Conservation (phyloP, 1,140 invertebrate genomes). For the Calosoma granatense region DNA sequence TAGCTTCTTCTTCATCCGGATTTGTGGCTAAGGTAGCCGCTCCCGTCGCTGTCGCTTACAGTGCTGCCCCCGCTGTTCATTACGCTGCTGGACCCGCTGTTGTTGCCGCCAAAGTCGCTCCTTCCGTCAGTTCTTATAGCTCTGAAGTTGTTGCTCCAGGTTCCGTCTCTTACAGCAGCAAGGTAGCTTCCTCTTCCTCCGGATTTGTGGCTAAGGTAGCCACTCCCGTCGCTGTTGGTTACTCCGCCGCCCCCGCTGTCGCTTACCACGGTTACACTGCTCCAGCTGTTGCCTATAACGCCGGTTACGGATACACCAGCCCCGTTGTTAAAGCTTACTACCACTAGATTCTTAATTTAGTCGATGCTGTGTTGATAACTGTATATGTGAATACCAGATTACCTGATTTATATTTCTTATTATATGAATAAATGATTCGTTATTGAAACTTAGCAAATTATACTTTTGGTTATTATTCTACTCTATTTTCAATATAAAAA, state of each 20-base stretch:
- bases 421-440: neutral
- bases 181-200: no score
- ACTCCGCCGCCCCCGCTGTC: neutral
- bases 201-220: conserved; percentile 15
- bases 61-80: conserved; percentile 17
- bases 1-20: no score
- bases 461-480: neutral
- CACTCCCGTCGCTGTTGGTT: neutral
- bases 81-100: conserved; percentile 19
- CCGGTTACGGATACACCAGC: neutral
- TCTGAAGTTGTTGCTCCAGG: neutral
- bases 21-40: neutral
- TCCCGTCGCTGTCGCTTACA: neutral
- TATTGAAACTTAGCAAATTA: neutral
- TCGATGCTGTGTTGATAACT: no score
- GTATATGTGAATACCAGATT: conserved; percentile 2
- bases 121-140: neutral
- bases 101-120: conserved; percentile 19
- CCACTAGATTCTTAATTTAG: conserved; percentile 9
- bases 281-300: conserved; percentile 17
- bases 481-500: no score
- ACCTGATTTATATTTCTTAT: neutral
- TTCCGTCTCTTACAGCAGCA: neutral
- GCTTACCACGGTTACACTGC: neutral
- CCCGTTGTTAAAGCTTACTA: neutral